Evolutionary conservation across 2,888 invertebrate species (phyloP).

Genomic region (Hofmannophila pseudospretella): DNA sequence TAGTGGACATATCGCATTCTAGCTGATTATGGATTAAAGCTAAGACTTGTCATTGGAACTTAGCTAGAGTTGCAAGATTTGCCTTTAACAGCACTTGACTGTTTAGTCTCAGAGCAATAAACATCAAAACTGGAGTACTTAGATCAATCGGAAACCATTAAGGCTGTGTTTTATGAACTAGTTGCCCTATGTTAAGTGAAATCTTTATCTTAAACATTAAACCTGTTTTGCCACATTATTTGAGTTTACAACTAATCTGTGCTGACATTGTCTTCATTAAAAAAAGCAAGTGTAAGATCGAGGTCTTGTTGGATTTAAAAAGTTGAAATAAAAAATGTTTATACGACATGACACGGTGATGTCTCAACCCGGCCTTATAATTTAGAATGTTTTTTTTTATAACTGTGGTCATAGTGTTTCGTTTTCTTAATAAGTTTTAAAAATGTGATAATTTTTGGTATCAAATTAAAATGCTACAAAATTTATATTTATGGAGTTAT

Average conservation of each 20-base stretch:
- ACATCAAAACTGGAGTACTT: background rate
- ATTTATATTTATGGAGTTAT: no score
- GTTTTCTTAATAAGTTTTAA: background rate
- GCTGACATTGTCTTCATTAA: constrained; percentile 10
- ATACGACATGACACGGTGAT: constrained; percentile 1
- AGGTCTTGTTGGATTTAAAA: background rate
- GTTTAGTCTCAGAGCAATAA: background rate
- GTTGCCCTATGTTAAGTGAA: constrained; percentile 10
- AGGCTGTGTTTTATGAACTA: constrained; percentile 18
- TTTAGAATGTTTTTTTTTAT: constrained; percentile 1
- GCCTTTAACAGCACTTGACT: background rate
- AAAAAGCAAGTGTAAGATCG: constrained; percentile 1
- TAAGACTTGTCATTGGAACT: no score
- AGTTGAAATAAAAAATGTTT: constrained; percentile 2
- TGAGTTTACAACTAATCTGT: constrained; percentile 4
- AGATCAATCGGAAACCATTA: constrained; percentile 20
- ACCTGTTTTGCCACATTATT: constrained; percentile 5
- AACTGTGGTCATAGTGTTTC: background rate
- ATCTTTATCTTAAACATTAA: constrained; percentile 11
- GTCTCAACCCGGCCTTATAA: constrained; percentile 1
- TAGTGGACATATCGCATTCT: no score
- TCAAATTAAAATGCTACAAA: no score
- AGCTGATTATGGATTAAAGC: no score
- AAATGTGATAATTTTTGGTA: background rate
- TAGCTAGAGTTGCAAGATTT: no score